These are phyloP conservation scores for Luidia sarsii DNA, from an alignment of 53 echinoderm and acorn worm species.

Conservation along the genomic window DNA sequence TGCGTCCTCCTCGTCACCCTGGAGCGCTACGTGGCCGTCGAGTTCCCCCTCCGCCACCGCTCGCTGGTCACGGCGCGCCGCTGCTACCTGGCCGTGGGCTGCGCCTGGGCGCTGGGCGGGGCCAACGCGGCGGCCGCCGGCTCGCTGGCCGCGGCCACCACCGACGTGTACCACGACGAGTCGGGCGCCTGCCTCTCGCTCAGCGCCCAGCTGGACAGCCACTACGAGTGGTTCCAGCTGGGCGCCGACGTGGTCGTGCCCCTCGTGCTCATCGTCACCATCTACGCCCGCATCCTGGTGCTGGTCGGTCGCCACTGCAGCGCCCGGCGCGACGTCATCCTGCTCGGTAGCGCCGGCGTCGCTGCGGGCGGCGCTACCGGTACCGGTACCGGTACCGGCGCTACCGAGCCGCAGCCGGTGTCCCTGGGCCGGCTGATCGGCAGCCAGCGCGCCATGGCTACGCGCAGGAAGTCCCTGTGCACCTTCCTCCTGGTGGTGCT, in stretches of 20 bases:
- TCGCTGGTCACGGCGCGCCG: slow-evolving; percentile 10
- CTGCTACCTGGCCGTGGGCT: not conserved
- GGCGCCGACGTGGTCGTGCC: not conserved
- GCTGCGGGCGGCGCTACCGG: not conserved
- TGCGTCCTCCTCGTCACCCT: slow-evolving; percentile 9
- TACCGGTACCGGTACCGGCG: too few species aligned
- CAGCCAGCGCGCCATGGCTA: not conserved
- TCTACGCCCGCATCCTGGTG: slow-evolving; percentile 23
- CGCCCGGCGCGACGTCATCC: not conserved
- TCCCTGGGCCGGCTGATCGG: not conserved
- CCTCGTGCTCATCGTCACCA: not conserved
- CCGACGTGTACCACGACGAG: not conserved
- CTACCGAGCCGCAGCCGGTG: too few species aligned
- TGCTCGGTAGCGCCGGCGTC: not conserved
- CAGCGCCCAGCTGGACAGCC: too few species aligned
- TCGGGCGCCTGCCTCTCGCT: not conserved
- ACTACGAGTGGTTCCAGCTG: not conserved
- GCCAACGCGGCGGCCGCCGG: not conserved
- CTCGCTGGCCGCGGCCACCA: not conserved
- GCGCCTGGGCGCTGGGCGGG: not conserved
- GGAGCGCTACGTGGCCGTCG: slow-evolving; percentile 42
- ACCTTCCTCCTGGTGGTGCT: slow-evolving; percentile 9
- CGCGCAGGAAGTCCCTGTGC: slow-evolving; percentile 7
- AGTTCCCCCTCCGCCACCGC: slow-evolving; percentile 11
- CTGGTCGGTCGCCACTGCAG: slow-evolving; percentile 7